phyloP scores from a whole-genome alignment of 2,888 invertebrate species.

The Tetanocera ferruginea region DNA sequence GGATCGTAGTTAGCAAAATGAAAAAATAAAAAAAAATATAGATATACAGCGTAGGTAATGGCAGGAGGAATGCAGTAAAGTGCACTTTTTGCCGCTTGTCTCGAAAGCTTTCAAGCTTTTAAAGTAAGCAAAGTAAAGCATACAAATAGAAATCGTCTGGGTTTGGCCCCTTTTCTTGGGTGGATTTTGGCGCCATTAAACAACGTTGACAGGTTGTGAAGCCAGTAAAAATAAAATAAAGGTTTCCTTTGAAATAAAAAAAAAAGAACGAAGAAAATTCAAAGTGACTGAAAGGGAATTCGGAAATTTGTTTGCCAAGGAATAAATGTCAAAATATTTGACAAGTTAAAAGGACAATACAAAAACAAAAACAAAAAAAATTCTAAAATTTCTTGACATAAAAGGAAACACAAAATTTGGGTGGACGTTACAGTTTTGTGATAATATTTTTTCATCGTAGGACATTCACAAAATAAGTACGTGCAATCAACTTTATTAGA shows the following conservation, averaged over 20 bases:
- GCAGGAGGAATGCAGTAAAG: background rate
- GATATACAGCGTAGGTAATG: background rate
- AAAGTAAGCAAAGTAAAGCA: background rate
- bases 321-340: constrained; percentile 27
- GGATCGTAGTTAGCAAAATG: background rate
- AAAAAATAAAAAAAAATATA: background rate
- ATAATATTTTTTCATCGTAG: too few relatives aligned
- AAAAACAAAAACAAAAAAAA: background rate
- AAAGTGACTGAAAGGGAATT: background rate
- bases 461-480: too few relatives aligned
- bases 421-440: too few relatives aligned
- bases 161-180: background rate
- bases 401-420: too few relatives aligned
- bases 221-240: background rate
- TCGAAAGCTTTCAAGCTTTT: constrained; percentile 22
- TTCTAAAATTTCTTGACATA: too few relatives aligned
- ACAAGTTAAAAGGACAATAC: background rate
- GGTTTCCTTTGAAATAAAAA: background rate
- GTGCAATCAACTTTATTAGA: too few relatives aligned
- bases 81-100: constrained; percentile 1
- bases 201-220: constrained; percentile 20
- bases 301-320: constrained; percentile 5
- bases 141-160: background rate
- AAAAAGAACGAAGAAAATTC: background rate
- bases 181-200: constrained; percentile 21